A percentile compares a stretch with the other conserved stretches of the same genome.
Conservation (phyloP, 35 echinoderm and acorn worm species). For the Anneissia japonica region DNA sequence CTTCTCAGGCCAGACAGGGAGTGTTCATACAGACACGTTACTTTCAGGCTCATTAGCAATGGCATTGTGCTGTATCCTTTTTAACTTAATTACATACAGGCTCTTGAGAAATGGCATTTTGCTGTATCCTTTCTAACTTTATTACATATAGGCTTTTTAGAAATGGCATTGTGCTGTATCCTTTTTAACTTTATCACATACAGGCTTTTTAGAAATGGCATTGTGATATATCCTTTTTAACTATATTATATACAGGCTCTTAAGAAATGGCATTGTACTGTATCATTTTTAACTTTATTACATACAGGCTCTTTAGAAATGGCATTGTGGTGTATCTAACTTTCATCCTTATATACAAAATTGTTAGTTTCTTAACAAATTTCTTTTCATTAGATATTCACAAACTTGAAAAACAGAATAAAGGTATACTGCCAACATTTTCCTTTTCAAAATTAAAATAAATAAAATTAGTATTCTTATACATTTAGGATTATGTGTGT, state of each 20-base stretch:
- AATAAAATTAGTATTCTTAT: too few relatives aligned
- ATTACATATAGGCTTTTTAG: conserved; percentile 64
- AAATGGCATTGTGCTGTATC: conserved; percentile 85
- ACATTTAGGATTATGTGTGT: too few relatives aligned
- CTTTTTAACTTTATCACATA: conserved; percentile 40
- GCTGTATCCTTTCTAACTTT: conserved; percentile 72
- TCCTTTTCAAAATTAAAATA: too few relatives aligned
- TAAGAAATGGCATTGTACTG: too few relatives aligned
- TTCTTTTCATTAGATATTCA: conserved; percentile 34
- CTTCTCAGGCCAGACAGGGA: conserved; percentile 52
- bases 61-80: conserved; percentile 90
- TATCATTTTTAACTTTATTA: too few relatives aligned
- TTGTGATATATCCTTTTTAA: conserved; percentile 81
- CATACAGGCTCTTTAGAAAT: too few relatives aligned
- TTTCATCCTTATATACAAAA: too few relatives aligned
- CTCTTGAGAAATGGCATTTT: conserved; percentile 63
- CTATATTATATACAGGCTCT: background rate
- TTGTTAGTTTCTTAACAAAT: background rate
- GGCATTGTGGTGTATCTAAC: too few relatives aligned
- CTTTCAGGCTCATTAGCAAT: conserved; percentile 77
- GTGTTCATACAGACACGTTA: conserved; percentile 79
- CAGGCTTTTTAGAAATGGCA: conserved; percentile 72
- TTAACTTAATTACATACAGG: conserved; percentile 41
- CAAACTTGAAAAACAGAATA: conserved; percentile 50
- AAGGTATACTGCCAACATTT: conserved; percentile 31